Evolutionary conservation across 2,888 invertebrate genomes (phyloP), one percentile per base, ranked within the genome.

Genomic region (Leptopterna dolabrata): DNA sequence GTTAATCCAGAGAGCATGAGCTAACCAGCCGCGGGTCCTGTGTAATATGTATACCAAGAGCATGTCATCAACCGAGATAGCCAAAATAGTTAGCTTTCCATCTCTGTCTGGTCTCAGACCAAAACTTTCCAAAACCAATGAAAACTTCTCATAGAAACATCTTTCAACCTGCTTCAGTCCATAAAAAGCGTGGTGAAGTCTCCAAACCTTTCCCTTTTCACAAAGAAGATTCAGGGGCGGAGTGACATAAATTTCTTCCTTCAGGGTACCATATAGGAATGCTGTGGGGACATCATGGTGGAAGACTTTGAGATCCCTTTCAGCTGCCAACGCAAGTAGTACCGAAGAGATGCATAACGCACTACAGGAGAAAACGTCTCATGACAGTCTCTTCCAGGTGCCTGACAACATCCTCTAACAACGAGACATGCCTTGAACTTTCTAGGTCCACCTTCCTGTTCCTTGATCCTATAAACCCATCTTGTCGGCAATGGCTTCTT

Each of bases 31-130:
- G n/a, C n/a, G n/a, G 6, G 27, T 81, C 81, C 13, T 29, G 81
- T 3, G 81, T 81, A 9, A 81, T n/a, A 30, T 51, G 47, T 19
- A 76, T 76, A 19, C 41, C 41, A 76, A 76, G 76, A 76, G 11
- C 14, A 27, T 30, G n/a, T n/a, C n/a, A n/a, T n/a, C n/a, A n/a
- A n/a, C n/a, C n/a, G n/a, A n/a, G n/a, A n/a, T n/a, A n/a, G 76
- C 76, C 13, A 76, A 13, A 11, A 76, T 76, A 14, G 14, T 30
- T n/a, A n/a, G n/a, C 13, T 27, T 9, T 7, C 13, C 29, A 19
- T 19, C 76, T 9, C 29, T 11, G 14, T 19, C 19, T 11, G 11
- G 16, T 27, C 45, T 88, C 76, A 36, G n/a, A 87, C 41, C 41
- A 43, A 43, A 43, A 11, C 43, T 43, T 11, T 43, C 7, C 43